These are phyloP conservation scores for Tamandua tetradactyla DNA, from an alignment of 2,797 vertebrate species.

Conservation along the genomic window DNA sequence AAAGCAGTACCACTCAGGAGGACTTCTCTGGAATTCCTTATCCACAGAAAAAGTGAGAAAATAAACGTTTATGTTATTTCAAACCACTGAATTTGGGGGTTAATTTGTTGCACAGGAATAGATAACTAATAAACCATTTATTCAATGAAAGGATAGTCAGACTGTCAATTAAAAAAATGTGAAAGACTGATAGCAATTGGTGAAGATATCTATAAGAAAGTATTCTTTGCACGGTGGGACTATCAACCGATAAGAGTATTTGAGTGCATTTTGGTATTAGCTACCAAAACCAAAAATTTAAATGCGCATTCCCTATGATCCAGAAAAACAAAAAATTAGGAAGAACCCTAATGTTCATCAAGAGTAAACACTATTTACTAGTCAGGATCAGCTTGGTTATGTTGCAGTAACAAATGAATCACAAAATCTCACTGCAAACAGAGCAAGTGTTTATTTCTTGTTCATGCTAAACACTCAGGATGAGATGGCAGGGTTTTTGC, in stretches of 20 bases:
- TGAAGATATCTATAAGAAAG: not conserved
- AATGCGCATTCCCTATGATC: not conserved
- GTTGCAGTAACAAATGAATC: not conserved
- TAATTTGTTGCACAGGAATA: not conserved
- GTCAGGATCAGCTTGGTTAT: not conserved
- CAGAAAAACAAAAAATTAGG: conserved; percentile 2
- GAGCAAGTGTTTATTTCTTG: not conserved
- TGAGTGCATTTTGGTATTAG: not conserved
- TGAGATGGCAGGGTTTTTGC: not conserved
- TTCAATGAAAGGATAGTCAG: not conserved
- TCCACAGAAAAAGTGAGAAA: not conserved
- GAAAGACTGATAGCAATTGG: not conserved
- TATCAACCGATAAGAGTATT: not conserved
- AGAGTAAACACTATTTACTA: not conserved
- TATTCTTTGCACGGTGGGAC: not conserved
- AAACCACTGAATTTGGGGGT: not conserved
- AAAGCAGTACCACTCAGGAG: not conserved
- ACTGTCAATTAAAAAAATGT: not conserved
- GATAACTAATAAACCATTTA: not conserved
- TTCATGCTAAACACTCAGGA: not conserved
- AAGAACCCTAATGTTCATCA: not conserved
- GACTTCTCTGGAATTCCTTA: not conserved
- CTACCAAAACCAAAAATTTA: not conserved
- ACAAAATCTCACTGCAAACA: not conserved
- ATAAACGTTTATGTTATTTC: not conserved